Percentiles rank a stretch among this genome's conserved stretches.
These are phyloP conservation scores for Aleiodes testaceus DNA, from an alignment of 2,888 invertebrate species.

Conservation along the genomic window DNA sequence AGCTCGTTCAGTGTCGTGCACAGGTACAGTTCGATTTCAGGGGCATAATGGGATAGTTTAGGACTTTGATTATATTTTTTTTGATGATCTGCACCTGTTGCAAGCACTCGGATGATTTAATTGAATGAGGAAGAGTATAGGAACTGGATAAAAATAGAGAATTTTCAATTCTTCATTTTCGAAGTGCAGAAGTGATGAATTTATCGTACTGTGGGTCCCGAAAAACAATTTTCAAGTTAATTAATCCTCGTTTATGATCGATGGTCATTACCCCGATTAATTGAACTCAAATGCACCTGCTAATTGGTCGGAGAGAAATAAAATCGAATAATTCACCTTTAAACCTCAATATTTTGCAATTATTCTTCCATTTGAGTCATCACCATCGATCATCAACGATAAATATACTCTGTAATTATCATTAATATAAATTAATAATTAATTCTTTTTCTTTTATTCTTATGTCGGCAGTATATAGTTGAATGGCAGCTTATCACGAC, in stretches of 20 bases:
- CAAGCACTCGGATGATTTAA: background rate
- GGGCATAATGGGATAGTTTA: background rate
- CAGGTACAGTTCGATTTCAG: too few species aligned
- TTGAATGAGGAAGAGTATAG: background rate
- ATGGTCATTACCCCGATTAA: background rate
- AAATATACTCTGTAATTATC: slow-evolving; percentile 31
- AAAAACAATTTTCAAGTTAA: background rate
- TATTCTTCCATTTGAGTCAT: background rate
- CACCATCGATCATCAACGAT: slow-evolving; percentile 36
- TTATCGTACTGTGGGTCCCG: slow-evolving; percentile 7
- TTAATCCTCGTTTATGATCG: background rate
- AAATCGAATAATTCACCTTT: too few species aligned
- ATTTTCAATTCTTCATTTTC: background rate
- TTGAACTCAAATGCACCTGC: background rate
- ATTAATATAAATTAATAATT: slow-evolving; percentile 13
- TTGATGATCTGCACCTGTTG: background rate
- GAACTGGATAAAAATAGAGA: too few species aligned
- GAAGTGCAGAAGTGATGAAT: slow-evolving; percentile 11
- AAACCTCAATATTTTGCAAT: background rate
- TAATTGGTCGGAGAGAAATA: too few species aligned
- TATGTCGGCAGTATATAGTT: slow-evolving; percentile 64
- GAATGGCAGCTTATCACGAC: slow-evolving; percentile 68
- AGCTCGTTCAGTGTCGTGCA: too few species aligned
- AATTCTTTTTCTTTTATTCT: slow-evolving; percentile 44
- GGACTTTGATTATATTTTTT: slow-evolving; percentile 16